These are phyloP conservation scores for Odiellus spinosus DNA, from an alignment of 2,888 invertebrate species.

Conservation along the genomic window DNA sequence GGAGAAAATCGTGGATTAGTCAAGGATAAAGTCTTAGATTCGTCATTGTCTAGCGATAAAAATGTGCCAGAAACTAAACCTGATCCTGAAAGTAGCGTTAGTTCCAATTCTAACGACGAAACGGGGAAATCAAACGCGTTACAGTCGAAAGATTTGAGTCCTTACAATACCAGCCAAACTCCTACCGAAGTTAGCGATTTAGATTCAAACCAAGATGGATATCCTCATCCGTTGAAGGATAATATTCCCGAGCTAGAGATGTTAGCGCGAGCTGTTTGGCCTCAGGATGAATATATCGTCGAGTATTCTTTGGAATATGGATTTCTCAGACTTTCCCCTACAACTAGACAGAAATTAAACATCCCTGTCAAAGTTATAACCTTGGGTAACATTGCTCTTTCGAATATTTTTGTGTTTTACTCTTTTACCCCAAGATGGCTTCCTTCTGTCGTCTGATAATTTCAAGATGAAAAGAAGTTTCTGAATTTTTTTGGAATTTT, in stretches of 20 bases:
- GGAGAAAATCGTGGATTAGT: neutral
- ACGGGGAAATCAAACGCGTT: neutral
- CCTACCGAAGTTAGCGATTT: too few species aligned
- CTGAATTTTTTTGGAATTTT: neutral
- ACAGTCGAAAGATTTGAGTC: too few species aligned
- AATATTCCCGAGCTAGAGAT: neutral
- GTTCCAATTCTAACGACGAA: neutral
- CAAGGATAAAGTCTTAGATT: neutral
- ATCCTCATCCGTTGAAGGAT: neutral
- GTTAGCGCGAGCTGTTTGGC: conserved; percentile 31
- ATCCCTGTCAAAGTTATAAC: conserved; percentile 57
- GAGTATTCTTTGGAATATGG: conserved; percentile 97
- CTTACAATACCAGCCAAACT: too few species aligned
- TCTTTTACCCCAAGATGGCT: neutral
- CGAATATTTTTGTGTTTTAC: neutral
- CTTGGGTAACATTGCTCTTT: conserved; percentile 29
- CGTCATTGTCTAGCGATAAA: neutral
- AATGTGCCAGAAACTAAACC: neutral
- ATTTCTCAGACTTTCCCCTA: conserved; percentile 72
- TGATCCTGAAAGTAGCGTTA: neutral
- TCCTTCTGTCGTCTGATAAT: neutral
- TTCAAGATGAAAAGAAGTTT: neutral
- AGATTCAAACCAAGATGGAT: neutral
- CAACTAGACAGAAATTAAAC: conserved; percentile 66
- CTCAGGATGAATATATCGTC: conserved; percentile 86